Base-by-base conservation (phyloP, 2,888 invertebrate species). In the Neoitamus cyanurus region DNA sequence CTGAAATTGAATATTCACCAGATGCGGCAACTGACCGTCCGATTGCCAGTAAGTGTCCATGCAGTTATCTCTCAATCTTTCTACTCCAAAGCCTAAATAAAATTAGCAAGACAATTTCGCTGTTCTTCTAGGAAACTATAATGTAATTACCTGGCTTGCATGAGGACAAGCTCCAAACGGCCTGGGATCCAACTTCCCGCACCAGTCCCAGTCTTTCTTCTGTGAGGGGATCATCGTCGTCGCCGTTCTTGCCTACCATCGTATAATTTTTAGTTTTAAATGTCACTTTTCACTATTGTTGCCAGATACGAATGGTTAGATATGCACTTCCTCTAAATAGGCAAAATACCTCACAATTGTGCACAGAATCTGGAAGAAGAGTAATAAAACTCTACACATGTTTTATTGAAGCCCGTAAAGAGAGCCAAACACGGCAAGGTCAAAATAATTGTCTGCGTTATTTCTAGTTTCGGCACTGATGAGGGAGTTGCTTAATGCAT, bases 21-120 rank as follows among this genome's bases (percentile, higher is more conserved):
- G 92, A 92, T 99, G 99, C 2, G 99, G 99, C 86, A 99, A 93
- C 88, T 99, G 99, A 0, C 99, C 99, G 91, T 99, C 99, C 0
- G 99, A 99, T 90, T 99, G 99, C 99, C 99, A 99, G 90, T 99
- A 99, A 2, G 98, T 98, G 88, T 99, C 99, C 91, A 97, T 95
- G 86, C 97, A 96, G 89, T 98, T 97, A 91, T 99, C 98, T 87
- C 99, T 92, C 68, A 99, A 91, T 89, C 99, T 99, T 89, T 99
- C 98, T 3, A 99, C 98, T 2, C 99, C 99, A 92, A 98, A 99
- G 70, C 99, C 99, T 96, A 88, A 4, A 15, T 42, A 42, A 42
- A 42, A 42, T 42, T 5, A 42, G n/a, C 1, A n/a, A n/a, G 3
- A 3, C 4, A n/a, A 42, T 42, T n/a, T n/a, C n/a, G 3, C 5